These are phyloP conservation scores for Euschistus heros DNA, from an alignment of 1,140 invertebrate genomes.

Conservation along the genomic window DNA sequence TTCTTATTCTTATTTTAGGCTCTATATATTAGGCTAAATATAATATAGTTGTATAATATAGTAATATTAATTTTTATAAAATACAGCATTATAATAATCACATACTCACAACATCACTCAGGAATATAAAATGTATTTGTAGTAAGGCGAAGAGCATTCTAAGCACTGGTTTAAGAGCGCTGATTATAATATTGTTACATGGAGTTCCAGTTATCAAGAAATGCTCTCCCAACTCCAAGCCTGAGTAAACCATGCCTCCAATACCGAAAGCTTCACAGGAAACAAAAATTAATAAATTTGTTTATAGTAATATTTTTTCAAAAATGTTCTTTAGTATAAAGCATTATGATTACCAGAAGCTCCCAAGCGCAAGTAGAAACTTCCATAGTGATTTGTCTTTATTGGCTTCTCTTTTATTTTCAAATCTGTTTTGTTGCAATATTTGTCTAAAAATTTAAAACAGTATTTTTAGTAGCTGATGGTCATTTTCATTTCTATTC, in stretches of 20 bases:
- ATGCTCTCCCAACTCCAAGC: conserved; percentile 52
- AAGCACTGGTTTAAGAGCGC: conserved; percentile 44
- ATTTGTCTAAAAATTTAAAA: not conserved
- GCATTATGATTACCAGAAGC: conserved; percentile 38
- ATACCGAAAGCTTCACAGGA: conserved; percentile 45
- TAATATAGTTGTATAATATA: too few species aligned
- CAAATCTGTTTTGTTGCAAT: not conserved
- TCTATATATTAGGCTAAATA: too few species aligned
- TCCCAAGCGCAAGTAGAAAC: conserved; percentile 71
- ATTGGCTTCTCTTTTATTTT: not conserved
- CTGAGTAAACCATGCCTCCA: conserved; percentile 56
- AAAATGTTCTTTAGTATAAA: not conserved
- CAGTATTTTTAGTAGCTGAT: too few species aligned
- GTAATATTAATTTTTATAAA: too few species aligned
- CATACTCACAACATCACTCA: conserved; percentile 41
- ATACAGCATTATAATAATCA: too few species aligned
- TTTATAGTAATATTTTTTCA: not conserved
- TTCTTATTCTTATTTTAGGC: too few species aligned
- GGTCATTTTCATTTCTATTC: too few species aligned
- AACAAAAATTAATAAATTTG: not conserved
- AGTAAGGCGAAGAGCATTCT: conserved; percentile 50
- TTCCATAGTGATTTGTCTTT: conserved; percentile 38
- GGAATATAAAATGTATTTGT: conserved; percentile 58
- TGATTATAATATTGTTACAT: conserved; percentile 43
- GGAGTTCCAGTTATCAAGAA: conserved; percentile 43